A percentile compares a stretch with the other conserved stretches of the same genome.
Conservation (phyloP, 2,797 vertebrate species). For the Rhinoraja longicauda region DNA sequence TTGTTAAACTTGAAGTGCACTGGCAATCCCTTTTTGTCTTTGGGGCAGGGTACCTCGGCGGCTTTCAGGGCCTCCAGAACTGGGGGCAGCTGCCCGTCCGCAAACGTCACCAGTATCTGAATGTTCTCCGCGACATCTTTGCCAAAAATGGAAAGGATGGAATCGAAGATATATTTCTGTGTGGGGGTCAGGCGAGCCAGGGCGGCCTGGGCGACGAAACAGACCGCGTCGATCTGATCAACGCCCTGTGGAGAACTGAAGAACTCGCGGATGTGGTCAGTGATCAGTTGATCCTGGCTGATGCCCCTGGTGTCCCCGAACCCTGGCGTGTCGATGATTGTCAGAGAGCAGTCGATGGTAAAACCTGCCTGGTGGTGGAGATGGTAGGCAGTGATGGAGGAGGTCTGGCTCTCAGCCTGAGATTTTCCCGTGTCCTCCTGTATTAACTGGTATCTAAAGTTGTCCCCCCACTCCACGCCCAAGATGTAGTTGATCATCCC, state of each 20-base stretch:
- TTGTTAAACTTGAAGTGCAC: constrained; percentile 25
- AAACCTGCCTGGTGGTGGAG: constrained; percentile 10
- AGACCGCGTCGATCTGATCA: background rate
- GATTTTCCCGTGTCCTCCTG: background rate
- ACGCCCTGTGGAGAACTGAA: background rate
- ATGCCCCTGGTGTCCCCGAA: constrained; percentile 24
- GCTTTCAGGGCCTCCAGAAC: constrained; percentile 2
- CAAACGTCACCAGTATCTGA: background rate
- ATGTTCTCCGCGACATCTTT: no score
- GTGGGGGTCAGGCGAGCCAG: no score
- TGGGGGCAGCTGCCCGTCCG: background rate
- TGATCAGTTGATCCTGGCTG: background rate
- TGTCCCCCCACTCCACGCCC: constrained; percentile 13
- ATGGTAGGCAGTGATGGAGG: background rate
- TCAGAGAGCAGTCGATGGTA: background rate
- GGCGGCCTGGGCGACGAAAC: no score
- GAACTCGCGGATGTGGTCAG: background rate
- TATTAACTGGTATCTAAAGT: constrained; percentile 16
- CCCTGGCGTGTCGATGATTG: background rate
- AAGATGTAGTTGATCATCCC: constrained; percentile 28
- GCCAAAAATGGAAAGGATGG: no score
- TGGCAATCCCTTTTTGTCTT: background rate
- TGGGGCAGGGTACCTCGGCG: background rate
- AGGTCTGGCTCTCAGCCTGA: constrained; percentile 22
- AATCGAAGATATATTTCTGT: no score